Conservation (phyloP, 2,113 vertebrate species). For the Taxidea taxus region DNA sequence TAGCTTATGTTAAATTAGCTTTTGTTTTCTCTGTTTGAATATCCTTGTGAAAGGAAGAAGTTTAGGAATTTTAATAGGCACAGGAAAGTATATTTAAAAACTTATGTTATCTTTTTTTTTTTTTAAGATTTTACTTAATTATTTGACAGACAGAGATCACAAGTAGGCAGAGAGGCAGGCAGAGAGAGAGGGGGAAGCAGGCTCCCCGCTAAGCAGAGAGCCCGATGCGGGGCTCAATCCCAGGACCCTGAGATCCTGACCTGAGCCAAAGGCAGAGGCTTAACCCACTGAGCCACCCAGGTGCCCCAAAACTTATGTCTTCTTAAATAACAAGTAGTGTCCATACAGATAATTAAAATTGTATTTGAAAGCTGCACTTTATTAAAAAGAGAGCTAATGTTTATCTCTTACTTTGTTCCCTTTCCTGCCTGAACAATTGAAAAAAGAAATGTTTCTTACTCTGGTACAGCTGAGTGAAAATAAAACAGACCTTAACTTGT, state of each 20-base stretch:
- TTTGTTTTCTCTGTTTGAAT: background rate
- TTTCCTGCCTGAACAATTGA: background rate
- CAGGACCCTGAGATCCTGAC: no score
- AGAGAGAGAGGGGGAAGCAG: no score
- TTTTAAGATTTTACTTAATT: no score
- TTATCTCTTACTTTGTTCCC: background rate
- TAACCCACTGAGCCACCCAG: no score
- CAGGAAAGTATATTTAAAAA: background rate
- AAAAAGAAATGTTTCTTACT: background rate
- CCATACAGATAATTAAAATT: background rate
- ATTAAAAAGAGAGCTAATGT: background rate
- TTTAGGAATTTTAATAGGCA: background rate
- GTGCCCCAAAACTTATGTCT: background rate
- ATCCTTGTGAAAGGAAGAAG: slow-evolving; percentile 12
- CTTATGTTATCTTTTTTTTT: background rate
- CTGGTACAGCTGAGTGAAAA: background rate
- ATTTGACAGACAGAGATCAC: no score
- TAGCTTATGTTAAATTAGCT: background rate
- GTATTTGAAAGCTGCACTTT: background rate
- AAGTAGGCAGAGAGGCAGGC: no score
- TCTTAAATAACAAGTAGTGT: background rate
- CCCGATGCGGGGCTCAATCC: no score
- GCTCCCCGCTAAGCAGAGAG: no score
- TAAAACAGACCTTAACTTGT: background rate
- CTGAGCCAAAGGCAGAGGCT: no score